These are phyloP conservation scores for Acronicta psi DNA, from an alignment of 2,888 invertebrate species.

Conservation along the genomic window DNA sequence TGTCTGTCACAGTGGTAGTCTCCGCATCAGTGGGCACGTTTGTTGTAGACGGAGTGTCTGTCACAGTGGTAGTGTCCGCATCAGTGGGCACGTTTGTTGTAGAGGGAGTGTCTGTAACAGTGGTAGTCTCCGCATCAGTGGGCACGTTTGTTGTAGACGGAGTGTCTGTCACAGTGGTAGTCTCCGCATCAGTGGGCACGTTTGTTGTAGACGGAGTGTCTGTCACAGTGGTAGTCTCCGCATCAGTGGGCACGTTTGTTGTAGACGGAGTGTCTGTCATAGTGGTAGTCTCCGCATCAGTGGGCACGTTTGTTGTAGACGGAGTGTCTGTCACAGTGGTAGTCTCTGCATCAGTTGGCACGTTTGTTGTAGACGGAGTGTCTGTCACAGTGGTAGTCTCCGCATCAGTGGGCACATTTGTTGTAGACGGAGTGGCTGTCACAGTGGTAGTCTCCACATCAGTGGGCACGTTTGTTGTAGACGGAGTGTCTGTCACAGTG, in stretches of 20 bases:
- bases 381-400: constrained; percentile 7
- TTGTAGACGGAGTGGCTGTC: constrained; percentile 1
- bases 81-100: not conserved
- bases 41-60: not conserved
- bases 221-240: not conserved
- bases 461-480: not conserved
- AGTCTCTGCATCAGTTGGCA: constrained; percentile 5
- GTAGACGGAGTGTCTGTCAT: not conserved
- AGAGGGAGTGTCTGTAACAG: constrained; percentile 1
- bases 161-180: not conserved
- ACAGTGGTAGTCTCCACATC: constrained; percentile 9
- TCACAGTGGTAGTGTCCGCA: not conserved
- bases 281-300: not conserved
- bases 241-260: not conserved
- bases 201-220: not conserved
- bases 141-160: not conserved
- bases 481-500: constrained; percentile 7
- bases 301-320: not conserved
- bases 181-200: not conserved
- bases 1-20: constrained; percentile 7
- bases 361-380: not conserved
- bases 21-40: not conserved
- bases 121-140: not conserved
- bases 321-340: not conserved
- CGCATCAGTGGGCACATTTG: not conserved